Percentiles rank a stretch among this genome's conserved stretches.
phyloP scores from a whole-genome alignment of 2,797 vertebrate genomes.

The Chrosomus eos region DNA sequence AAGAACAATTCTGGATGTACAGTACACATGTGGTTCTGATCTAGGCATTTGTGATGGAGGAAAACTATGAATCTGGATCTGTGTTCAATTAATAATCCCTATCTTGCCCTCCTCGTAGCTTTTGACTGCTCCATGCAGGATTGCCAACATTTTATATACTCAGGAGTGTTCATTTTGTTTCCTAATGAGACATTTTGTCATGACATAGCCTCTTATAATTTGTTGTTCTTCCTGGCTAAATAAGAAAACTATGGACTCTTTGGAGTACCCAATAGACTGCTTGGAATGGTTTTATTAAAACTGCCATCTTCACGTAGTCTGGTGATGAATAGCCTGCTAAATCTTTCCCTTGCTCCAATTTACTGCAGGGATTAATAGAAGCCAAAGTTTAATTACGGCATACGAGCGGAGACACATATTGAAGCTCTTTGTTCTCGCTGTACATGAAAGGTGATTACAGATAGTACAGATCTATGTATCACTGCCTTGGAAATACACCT shows the following conservation, averaged over 20 bases:
- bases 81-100: background rate
- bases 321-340: slow-evolving; percentile 54
- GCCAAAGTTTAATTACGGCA: slow-evolving; percentile 59
- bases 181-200: background rate
- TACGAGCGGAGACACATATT: slow-evolving; percentile 40
- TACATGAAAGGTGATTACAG: slow-evolving; percentile 46
- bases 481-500: slow-evolving; percentile 27
- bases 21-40: background rate
- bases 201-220: slow-evolving; percentile 12
- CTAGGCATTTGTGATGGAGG: background rate
- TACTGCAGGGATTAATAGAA: slow-evolving; percentile 58
- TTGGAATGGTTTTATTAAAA: slow-evolving; percentile 56
- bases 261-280: slow-evolving; percentile 27
- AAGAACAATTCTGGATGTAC: background rate
- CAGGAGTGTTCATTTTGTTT: slow-evolving; percentile 11
- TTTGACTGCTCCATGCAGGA: background rate
- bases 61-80: background rate
- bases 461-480: slow-evolving; percentile 28
- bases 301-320: slow-evolving; percentile 41
- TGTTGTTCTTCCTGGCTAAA: slow-evolving; percentile 19
- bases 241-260: slow-evolving; percentile 34
- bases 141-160: slow-evolving; percentile 20
- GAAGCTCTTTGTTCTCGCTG: slow-evolving; percentile 58
- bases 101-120: background rate
- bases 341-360: slow-evolving; percentile 53